These are phyloP conservation scores for Sebastes reedi DNA, from an alignment of 2,797 vertebrate genomes.

Conservation along the genomic window DNA sequence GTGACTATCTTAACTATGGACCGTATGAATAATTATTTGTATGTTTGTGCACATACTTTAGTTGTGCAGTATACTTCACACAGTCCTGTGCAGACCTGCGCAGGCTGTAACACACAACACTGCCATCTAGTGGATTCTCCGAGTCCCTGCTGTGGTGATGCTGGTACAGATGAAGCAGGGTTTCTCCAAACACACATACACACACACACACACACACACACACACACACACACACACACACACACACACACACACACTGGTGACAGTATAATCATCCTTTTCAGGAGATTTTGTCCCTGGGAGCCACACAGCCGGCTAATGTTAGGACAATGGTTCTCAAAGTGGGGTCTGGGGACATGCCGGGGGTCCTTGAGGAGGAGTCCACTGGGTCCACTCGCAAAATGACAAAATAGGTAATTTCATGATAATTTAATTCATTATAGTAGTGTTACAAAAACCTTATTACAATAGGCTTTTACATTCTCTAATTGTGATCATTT, in stretches of 20 bases:
- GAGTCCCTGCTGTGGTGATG: not conserved
- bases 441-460: conserved; percentile 4
- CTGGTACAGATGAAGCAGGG: not conserved
- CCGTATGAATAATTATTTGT: not conserved
- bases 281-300: conserved; percentile 51
- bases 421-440: conserved; percentile 41
- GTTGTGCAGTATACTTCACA: not conserved
- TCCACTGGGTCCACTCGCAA: conserved; percentile 15
- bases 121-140: conserved; percentile 71
- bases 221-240: conserved; percentile 15
- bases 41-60: not conserved
- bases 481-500: conserved; percentile 16
- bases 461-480: conserved; percentile 2
- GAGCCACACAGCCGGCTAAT: conserved; percentile 39
- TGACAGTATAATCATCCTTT: conserved; percentile 31
- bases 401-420: conserved; percentile 50
- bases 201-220: conserved; percentile 16
- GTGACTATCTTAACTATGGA: not conserved
- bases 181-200: not conserved
- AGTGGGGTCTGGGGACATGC: conserved; percentile 42
- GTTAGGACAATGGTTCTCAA: conserved; percentile 52
- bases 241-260: conserved; percentile 7
- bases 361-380: conserved; percentile 26
- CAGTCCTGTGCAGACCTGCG: not conserved
- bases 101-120: conserved; percentile 66